Evolutionary conservation across 2,113 vertebrate species (phyloP).

Genomic region (Speoplatyrhinus poulsoni): DNA sequence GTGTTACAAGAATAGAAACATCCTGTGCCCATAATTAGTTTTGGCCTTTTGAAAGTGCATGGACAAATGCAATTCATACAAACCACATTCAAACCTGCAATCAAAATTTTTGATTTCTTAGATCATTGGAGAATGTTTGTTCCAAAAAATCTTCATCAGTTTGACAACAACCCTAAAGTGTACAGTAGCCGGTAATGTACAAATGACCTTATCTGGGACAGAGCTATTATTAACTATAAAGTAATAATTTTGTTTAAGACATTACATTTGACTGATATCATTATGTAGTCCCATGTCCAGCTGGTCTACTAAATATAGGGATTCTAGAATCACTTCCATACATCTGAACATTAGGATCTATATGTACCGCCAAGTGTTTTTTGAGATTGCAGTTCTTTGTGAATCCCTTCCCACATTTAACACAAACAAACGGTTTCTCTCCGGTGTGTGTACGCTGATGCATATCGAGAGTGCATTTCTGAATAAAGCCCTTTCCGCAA

Average conservation of each 20-base stretch:
- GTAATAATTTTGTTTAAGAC: slow-evolving; percentile 8
- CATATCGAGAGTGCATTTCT: slow-evolving; percentile 80
- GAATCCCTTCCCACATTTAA: slow-evolving; percentile 76
- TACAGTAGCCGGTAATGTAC: too few relatives aligned
- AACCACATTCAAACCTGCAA: too few relatives aligned
- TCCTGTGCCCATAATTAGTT: too few relatives aligned
- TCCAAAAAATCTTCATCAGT: too few relatives aligned
- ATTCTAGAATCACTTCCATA: slow-evolving; percentile 30
- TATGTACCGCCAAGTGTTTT: slow-evolving; percentile 73
- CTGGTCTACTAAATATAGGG: slow-evolving; percentile 42
- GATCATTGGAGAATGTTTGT: too few relatives aligned
- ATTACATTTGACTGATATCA: neutral
- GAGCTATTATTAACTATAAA: slow-evolving; percentile 45
- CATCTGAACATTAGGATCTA: slow-evolving; percentile 47
- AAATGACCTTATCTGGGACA: slow-evolving; percentile 6
- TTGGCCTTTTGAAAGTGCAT: too few relatives aligned
- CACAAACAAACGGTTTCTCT: slow-evolving; percentile 76
- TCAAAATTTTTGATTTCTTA: too few relatives aligned
- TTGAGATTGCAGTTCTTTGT: slow-evolving; percentile 79
- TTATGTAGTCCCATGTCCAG: slow-evolving; percentile 45
- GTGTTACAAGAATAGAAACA: too few relatives aligned
- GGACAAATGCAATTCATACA: too few relatives aligned
- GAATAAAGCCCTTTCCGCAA: slow-evolving; percentile 79
- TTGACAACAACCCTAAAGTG: too few relatives aligned
- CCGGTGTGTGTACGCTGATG: slow-evolving; percentile 79